Evolutionary conservation across 1,140 invertebrate species (phyloP).

Genomic region (Lycorma delicatula): DNA sequence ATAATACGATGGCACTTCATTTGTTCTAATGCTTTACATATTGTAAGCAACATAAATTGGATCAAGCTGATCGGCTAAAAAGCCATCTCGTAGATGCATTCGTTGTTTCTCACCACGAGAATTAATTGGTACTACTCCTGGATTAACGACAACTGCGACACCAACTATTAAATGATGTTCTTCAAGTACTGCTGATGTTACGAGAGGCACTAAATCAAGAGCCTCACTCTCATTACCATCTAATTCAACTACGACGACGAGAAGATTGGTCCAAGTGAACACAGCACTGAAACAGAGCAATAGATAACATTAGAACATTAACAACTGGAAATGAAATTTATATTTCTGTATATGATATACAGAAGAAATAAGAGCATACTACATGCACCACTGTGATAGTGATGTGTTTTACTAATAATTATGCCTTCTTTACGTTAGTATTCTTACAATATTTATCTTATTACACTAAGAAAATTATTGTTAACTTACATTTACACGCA

Average conservation of each 20-base stretch:
- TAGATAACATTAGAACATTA: too few species aligned
- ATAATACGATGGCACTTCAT: too few species aligned
- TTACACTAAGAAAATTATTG: too few species aligned
- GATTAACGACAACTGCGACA: slow-evolving; percentile 96
- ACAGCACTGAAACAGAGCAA: slow-evolving; percentile 94
- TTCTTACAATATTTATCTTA: too few species aligned
- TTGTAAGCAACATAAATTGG: slow-evolving; percentile 99
- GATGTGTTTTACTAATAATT: too few species aligned
- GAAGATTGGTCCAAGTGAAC: slow-evolving; percentile 98
- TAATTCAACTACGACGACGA: slow-evolving; percentile 95
- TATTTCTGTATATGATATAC: too few species aligned
- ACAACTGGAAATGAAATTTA: too few species aligned
- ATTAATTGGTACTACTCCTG: slow-evolving; percentile 96
- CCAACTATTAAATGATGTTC: slow-evolving; percentile 98
- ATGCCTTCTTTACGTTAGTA: too few species aligned
- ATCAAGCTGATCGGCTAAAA: slow-evolving; percentile 95
- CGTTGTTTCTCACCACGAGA: slow-evolving; percentile 98
- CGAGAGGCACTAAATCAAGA: slow-evolving; percentile 92
- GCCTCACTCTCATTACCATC: slow-evolving; percentile 98
- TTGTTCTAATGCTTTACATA: too few species aligned
- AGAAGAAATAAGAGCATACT: too few species aligned
- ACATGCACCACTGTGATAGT: too few species aligned
- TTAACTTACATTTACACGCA: too few species aligned
- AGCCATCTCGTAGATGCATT: slow-evolving; percentile 97
- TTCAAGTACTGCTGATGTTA: slow-evolving; percentile 95